Evolutionary conservation across 2,888 invertebrate genomes (phyloP).

Genomic region (Hedychridium roseum): DNA sequence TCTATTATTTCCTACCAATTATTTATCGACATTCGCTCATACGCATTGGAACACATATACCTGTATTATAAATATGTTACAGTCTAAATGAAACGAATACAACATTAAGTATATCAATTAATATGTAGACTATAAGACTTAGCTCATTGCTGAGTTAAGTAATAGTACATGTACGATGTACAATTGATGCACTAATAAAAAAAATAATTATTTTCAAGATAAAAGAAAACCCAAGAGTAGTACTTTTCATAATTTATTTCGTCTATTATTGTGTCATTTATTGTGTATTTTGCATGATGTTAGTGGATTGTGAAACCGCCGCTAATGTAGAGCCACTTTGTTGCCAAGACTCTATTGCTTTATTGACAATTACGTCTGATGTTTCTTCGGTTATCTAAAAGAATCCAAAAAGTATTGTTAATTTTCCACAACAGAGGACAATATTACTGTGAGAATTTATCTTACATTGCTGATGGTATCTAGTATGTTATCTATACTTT

Average conservation of each 20-base stretch:
- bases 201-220: constrained; percentile 63
- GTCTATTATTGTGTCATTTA: too few relatives aligned
- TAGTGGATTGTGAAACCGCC: constrained; percentile 47
- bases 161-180: constrained; percentile 59
- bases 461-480: constrained; percentile 75
- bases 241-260: neutral
- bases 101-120: constrained; percentile 29
- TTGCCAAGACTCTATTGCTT: constrained; percentile 87
- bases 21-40: constrained; percentile 30
- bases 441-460: neutral
- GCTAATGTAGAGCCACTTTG: constrained; percentile 73
- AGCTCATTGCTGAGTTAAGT: constrained; percentile 44
- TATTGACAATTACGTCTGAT: constrained; percentile 83
- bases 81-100: constrained; percentile 28
- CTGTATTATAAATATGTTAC: constrained; percentile 29
- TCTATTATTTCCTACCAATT: constrained; percentile 24
- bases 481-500: constrained; percentile 69
- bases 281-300: constrained; percentile 16
- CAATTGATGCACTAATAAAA: constrained; percentile 60
- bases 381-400: constrained; percentile 80
- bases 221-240: constrained; percentile 28
- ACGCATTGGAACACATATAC: constrained; percentile 27
- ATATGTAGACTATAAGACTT: constrained; percentile 39
- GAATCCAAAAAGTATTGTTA: constrained; percentile 13
- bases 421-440: neutral